Conservation (phyloP, 2,888 invertebrate species). For the Monochamus alternatus region DNA sequence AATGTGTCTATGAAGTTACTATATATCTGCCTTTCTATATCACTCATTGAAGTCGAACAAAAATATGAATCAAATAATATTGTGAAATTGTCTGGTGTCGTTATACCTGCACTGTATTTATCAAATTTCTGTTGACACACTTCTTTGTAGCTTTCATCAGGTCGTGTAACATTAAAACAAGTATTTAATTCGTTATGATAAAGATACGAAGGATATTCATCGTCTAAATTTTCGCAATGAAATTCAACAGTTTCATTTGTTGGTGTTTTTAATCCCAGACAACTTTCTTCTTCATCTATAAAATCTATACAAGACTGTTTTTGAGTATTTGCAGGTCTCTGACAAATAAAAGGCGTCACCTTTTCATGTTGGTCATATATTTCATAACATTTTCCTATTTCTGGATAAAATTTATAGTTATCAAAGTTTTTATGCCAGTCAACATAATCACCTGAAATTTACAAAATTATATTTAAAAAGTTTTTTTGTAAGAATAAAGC, state of each 20-base stretch:
- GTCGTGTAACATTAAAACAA: constrained; percentile 1
- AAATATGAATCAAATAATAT: constrained; percentile 9
- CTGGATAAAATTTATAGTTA: constrained; percentile 8
- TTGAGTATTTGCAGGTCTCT: not conserved
- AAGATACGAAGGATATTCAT: not conserved
- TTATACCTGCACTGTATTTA: constrained; percentile 6
- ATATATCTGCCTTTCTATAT: not conserved
- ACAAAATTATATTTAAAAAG: too few relatives aligned
- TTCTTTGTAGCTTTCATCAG: not conserved
- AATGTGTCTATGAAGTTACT: constrained; percentile 17
- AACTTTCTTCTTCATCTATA: not conserved
- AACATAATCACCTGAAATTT: not conserved
- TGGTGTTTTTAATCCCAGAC: constrained; percentile 3
- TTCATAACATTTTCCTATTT: constrained; percentile 2
- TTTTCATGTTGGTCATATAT: constrained; percentile 1
- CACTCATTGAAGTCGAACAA: constrained; percentile 1
- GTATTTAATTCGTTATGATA: not conserved
- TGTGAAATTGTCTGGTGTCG: constrained; percentile 17
- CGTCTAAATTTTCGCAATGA: constrained; percentile 1
- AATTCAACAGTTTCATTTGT: constrained; percentile 5
- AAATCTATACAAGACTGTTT: constrained; percentile 6
- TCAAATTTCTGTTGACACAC: constrained; percentile 6
- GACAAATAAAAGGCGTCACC: constrained; percentile 10
- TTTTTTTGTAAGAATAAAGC: too few relatives aligned
- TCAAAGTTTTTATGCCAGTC: not conserved